These are phyloP conservation scores for Coelopa frigida DNA, from an alignment of 1,140 invertebrate genomes.

Conservation along the genomic window DNA sequence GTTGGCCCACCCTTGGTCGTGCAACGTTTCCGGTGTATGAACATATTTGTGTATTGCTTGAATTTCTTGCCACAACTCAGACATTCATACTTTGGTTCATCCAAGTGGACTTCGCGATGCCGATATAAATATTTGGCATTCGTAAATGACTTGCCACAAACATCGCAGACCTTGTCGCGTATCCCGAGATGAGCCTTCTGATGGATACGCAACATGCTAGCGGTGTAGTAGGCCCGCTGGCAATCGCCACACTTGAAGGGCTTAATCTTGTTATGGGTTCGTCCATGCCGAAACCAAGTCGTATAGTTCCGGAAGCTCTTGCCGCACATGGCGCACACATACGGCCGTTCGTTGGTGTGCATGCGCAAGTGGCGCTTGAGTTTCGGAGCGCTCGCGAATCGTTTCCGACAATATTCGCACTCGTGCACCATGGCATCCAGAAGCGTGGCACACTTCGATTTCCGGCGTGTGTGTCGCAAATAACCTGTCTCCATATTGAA, in stretches of 20 bases:
- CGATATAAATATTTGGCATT: constrained; percentile 22
- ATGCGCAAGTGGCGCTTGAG: constrained; percentile 17
- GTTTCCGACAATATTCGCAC: too few relatives aligned
- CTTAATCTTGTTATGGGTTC: constrained; percentile 20
- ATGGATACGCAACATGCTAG: constrained; percentile 18
- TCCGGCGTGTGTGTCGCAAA: too few relatives aligned
- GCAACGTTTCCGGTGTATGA: too few relatives aligned
- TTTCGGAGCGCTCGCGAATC: too few relatives aligned
- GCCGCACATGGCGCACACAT: constrained; percentile 24
- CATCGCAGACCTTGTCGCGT: constrained; percentile 23
- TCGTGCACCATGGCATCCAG: too few relatives aligned
- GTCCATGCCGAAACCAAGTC: constrained; percentile 19
- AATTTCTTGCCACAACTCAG: constrained; percentile 27
- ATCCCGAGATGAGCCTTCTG: constrained; percentile 24
- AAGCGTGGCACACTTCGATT: too few relatives aligned
- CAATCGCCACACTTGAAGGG: constrained; percentile 22
- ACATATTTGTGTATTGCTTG: constrained; percentile 19
- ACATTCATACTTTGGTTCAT: constrained; percentile 21
- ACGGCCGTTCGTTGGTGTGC: constrained; percentile 25
- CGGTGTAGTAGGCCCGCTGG: constrained; percentile 20
- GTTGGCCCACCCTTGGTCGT: too few relatives aligned
- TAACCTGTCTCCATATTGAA: too few relatives aligned
- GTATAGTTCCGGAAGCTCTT: constrained; percentile 19
- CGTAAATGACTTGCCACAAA: constrained; percentile 25
- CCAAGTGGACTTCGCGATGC: constrained; percentile 24